Evolutionary conservation across 53 echinoderm and acorn worm species (phyloP), one percentile per base, ranked within the genome.

Genomic region (Arbacia lixula): DNA sequence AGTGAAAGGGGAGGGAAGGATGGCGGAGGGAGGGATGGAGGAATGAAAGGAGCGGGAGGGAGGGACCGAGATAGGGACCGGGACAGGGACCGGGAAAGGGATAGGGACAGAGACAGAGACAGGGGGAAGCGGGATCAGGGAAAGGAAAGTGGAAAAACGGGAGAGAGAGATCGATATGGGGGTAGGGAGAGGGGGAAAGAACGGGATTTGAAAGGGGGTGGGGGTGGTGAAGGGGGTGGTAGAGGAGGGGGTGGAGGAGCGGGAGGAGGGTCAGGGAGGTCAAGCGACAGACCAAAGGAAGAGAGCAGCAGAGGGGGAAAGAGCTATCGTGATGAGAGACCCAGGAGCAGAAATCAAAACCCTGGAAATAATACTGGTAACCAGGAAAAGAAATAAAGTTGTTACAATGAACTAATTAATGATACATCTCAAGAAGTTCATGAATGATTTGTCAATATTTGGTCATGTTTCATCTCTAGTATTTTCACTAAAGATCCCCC

Each of bases 251-350:
- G 49, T 46, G 14, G 14, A 46, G 49, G 14, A 8, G 14, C 49
- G 8, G 69, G 36, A 8, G 43, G 69, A 43, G 69, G 69, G 4
- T 27, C 34, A 28, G 69, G 43, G 2, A 36, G 69, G 27, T 28
- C 1, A 12, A 35, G 69, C 41, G 28, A 69, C 27, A 43, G 69
- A 11, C 27, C 40, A 2, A 36, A 43, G 27, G 69, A 36, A 26
- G 42, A 41, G 43, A 43, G 80, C 12, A 33, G 62, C 19, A 38
- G 57, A 36, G 78, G 60, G 19, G 39, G 80, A 34, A 62, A 80
- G 80, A 80, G 80, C 26, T 58, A 80, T 36, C 58, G 60, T 22
- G 60, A 80, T n/a, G 80, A 60, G 38, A 58, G 62, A 60, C 80
- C 80, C 12, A 40, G 39, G 40, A 38, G 60, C 36, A 60, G 80